A percentile compares a stretch with the other conserved stretches of the same genome.
phyloP scores from a whole-genome alignment of 1,140 invertebrate genomes.

The Brachionus sp. region DNA sequence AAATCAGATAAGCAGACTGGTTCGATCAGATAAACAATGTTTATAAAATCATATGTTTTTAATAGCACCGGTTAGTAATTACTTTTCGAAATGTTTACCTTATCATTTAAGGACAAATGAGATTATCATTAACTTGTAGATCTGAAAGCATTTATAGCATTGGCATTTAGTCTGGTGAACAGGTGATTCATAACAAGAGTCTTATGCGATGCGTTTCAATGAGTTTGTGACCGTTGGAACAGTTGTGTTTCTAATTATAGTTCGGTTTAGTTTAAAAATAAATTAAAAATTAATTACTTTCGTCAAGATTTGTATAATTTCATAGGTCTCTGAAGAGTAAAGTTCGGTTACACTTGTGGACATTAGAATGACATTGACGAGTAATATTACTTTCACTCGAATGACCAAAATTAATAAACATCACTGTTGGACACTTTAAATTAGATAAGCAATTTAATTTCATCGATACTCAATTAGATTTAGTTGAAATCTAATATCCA shows the following conservation, averaged over 20 bases:
- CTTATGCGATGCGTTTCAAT: background rate
- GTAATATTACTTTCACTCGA: background rate
- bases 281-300: conserved; percentile 7
- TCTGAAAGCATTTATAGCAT: background rate
- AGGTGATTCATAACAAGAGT: background rate
- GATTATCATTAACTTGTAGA: background rate
- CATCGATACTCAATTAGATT: background rate
- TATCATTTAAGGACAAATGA: conserved; percentile 8
- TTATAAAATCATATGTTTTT: background rate
- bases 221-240: background rate
- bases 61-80: conserved; percentile 20
- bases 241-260: background rate
- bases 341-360: background rate
- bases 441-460: conserved; percentile 25
- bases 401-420: background rate
- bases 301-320: conserved; percentile 1
- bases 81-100: conserved; percentile 15
- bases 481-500: background rate
- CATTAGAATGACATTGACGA: background rate
- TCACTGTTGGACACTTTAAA: background rate
- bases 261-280: background rate
- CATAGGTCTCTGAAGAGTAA: background rate
- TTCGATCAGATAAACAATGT: background rate
- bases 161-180: background rate
- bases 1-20: background rate